These are phyloP conservation scores for Triplophysa siluroides DNA, from an alignment of 2,113 vertebrate genomes.

Conservation along the genomic window DNA sequence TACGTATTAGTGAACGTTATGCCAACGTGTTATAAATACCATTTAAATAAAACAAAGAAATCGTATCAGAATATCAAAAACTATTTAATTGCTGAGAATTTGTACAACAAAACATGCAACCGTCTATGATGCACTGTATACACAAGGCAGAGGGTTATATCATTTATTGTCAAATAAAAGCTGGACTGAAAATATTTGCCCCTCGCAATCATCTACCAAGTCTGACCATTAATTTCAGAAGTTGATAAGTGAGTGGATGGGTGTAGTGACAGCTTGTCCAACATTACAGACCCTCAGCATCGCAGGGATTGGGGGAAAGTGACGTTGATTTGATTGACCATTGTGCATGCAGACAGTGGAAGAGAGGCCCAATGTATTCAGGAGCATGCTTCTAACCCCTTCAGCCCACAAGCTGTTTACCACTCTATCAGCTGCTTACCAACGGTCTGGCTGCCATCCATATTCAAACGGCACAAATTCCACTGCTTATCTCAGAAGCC, in stretches of 20 bases:
- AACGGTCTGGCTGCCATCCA: slow-evolving; percentile 74
- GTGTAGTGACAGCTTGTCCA: slow-evolving; percentile 37
- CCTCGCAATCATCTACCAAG: slow-evolving; percentile 7
- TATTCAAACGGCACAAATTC: slow-evolving; percentile 80
- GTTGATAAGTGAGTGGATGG: slow-evolving; percentile 36
- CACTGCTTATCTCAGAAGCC: slow-evolving; percentile 76
- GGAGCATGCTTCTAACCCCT: slow-evolving; percentile 65
- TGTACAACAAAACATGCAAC: neutral
- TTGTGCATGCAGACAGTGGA: slow-evolving; percentile 58
- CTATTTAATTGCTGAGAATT: no score
- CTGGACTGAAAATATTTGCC: slow-evolving; percentile 13
- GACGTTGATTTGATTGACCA: slow-evolving; percentile 68
- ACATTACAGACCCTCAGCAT: slow-evolving; percentile 45
- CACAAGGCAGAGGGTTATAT: neutral
- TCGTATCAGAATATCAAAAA: neutral
- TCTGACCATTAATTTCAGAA: slow-evolving; percentile 20
- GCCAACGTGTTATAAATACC: neutral
- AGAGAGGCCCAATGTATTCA: slow-evolving; percentile 69
- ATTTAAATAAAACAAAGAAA: neutral
- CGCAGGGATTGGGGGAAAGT: slow-evolving; percentile 55
- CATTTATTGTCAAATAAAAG: neutral
- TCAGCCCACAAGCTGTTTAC: slow-evolving; percentile 77
- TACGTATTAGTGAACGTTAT: neutral
- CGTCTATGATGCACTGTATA: neutral
- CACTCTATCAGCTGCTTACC: slow-evolving; percentile 76